Evolutionary conservation across 2,113 vertebrate species (phyloP).

Genomic region (Salminus brasiliensis): DNA sequence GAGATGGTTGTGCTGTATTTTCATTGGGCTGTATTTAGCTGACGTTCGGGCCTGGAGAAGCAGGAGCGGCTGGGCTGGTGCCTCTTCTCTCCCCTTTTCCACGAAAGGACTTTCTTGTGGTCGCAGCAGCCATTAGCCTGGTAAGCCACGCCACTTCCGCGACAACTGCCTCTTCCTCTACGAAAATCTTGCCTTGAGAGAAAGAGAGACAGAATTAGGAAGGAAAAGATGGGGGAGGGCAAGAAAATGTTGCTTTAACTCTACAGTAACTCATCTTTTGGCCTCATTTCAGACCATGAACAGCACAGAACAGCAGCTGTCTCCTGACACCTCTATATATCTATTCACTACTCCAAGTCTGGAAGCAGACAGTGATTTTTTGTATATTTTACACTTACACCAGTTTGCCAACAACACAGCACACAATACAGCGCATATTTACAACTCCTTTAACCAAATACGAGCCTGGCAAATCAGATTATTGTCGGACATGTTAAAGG

Average conservation of each 20-base stretch:
- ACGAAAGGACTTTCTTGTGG: constrained; percentile 73
- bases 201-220: constrained; percentile 34
- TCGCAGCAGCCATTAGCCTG: constrained; percentile 59
- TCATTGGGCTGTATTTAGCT: constrained; percentile 69
- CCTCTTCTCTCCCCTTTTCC: constrained; percentile 60
- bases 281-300: background rate
- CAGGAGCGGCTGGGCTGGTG: constrained; percentile 67
- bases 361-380: no score
- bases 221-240: constrained; percentile 16
- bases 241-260: constrained; percentile 3
- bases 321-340: no score
- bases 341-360: background rate
- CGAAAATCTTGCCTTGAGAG: constrained; percentile 2
- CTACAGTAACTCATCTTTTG: constrained; percentile 1
- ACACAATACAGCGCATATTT: no score
- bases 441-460: no score
- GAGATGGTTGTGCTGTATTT: constrained; percentile 72
- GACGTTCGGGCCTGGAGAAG: constrained; percentile 62
- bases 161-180: constrained; percentile 48
- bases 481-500: no score
- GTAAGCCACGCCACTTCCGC: constrained; percentile 54
- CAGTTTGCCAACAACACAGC: no score
- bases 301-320: no score
- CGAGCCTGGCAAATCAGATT: no score
- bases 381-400: no score